These are phyloP conservation scores for Euura saliciscinereae DNA, from an alignment of 1,140 invertebrate species.

Conservation along the genomic window DNA sequence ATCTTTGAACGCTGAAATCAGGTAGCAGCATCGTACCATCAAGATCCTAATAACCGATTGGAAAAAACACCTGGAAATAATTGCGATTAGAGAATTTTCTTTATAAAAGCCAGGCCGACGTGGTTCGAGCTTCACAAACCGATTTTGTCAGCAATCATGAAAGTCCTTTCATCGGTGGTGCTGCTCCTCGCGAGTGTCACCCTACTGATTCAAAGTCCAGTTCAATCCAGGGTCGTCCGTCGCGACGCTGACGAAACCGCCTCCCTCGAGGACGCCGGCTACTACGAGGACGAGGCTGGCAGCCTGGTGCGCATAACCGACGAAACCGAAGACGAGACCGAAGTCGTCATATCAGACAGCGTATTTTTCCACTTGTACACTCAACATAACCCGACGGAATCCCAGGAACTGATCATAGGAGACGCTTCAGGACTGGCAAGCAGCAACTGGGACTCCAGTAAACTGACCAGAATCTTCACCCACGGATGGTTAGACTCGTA, in stretches of 20 bases:
- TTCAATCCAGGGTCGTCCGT: not conserved
- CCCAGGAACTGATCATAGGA: conserved; percentile 28
- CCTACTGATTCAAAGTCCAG: not conserved
- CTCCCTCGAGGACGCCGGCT: not conserved
- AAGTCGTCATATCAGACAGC: not conserved
- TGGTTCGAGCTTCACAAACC: too few species aligned
- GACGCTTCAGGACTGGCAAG: conserved; percentile 28
- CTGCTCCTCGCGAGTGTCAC: too few species aligned
- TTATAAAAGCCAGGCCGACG: too few species aligned
- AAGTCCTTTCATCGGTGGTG: too few species aligned
- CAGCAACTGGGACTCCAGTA: conserved; percentile 49
- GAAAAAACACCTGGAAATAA: too few species aligned
- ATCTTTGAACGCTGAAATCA: too few species aligned
- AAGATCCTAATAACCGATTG: too few species aligned
- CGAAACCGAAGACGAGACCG: not conserved
- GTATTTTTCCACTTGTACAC: conserved; percentile 33
- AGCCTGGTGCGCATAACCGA: conserved; percentile 19
- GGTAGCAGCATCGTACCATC: too few species aligned
- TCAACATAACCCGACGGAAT: conserved; percentile 26
- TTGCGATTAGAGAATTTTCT: too few species aligned
- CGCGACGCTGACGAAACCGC: not conserved
- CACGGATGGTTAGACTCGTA: conserved; percentile 50
- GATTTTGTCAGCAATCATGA: too few species aligned
- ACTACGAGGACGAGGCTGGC: conserved; percentile 27
- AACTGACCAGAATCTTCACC: conserved; percentile 47